Percentiles rank a stretch among this genome's conserved stretches.
Conservation (phyloP, 2,113 vertebrate genomes). For the Coptodon rendalli region DNA sequence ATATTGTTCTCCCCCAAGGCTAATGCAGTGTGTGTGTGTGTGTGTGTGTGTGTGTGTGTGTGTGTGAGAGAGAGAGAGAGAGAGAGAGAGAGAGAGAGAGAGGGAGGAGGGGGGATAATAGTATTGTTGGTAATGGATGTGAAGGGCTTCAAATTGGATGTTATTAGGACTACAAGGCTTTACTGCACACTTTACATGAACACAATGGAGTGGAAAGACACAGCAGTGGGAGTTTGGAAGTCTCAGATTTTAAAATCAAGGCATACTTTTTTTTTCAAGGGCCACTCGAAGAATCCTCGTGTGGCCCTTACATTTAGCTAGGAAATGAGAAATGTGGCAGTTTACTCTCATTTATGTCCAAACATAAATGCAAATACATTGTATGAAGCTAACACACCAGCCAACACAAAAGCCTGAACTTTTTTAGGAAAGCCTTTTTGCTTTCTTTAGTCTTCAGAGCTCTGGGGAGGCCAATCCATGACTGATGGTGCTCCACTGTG, state of each 20-base stretch:
- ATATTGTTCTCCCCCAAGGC: conserved; percentile 44
- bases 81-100: not conserved
- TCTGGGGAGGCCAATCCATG: no score
- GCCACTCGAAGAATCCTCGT: not conserved
- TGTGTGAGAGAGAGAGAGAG: not conserved
- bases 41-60: not conserved
- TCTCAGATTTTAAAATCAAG: not conserved
- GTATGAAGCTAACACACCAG: no score
- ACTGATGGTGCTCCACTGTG: no score
- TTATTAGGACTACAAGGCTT: conserved; percentile 51
- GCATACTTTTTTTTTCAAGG: not conserved
- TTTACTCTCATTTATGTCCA: no score
- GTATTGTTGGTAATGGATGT: conserved; percentile 61
- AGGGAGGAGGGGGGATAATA: conserved; percentile 1
- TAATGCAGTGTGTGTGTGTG: conserved; percentile 30
- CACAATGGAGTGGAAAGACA: conserved; percentile 18
- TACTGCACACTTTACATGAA: conserved; percentile 44
- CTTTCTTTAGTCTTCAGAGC: no score
- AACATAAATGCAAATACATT: no score
- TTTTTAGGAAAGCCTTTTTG: no score
- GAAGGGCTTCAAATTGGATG: conserved; percentile 55
- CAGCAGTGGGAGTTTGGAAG: not conserved
- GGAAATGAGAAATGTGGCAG: no score
- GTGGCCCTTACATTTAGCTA: no score
- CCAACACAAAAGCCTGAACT: no score